Base-by-base conservation (phyloP, 2,888 invertebrate genomes). In the Toxonevra muliebris region DNA sequence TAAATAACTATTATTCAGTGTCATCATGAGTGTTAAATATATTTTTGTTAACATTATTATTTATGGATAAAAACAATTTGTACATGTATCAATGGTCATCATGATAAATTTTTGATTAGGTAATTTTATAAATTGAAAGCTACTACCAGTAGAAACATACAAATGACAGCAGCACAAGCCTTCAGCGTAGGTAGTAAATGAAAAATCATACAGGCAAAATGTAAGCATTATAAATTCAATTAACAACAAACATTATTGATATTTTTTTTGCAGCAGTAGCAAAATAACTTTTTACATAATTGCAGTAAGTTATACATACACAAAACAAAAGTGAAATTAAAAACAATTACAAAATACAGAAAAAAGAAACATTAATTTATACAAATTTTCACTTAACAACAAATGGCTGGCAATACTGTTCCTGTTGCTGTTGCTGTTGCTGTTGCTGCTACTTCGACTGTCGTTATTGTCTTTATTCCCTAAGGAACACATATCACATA, bases 51-150 rank as follows among this genome's bases (percentile, higher is more conserved):
- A 30, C 2, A 30, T 30, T 30, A 4, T 30, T 30, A 30, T 30
- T 2, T 30, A 30, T 30, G 30, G 2, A 30, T 30, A 30, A 30
- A 30, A 30, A 30, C 30, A 30, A 30, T 30, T 30, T 30, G 30
- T 30, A 30, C 30, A 30, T 30, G 30, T 52, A 58, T 59, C 53
- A 68, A 40, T 61, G 69, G 69, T 69, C 71, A 70, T 68, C 69
- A 42, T 66, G 30, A 62, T 71, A 62, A 64, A 71, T 69, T 53
- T 69, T 71, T 66, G 48, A 71, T 71, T 43, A 65, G 45, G 66
- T 69, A 69, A 71, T 71, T 71, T 69, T 62, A 66, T 66, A 69
- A 71, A 71, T 69, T 71, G 69, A 69, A 69, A 69, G 67, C 45
- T 62, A 43, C 62, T 48, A 48, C 54, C 5, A 30, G 43, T 30